phyloP scores from a whole-genome alignment of 2,888 invertebrate genomes.

The Drosophila mayaguana region DNA sequence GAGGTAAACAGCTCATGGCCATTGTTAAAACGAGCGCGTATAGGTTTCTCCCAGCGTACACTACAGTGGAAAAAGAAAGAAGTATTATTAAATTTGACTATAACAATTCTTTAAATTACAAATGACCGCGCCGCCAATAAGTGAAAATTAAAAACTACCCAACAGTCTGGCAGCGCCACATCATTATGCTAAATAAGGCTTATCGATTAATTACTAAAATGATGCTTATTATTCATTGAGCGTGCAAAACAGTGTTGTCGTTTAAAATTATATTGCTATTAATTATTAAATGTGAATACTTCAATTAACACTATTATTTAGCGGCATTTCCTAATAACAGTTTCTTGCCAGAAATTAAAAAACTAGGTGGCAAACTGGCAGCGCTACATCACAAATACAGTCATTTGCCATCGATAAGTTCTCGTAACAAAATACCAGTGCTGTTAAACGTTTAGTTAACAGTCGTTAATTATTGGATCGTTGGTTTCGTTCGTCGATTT shows the following conservation, averaged over 20 bases:
- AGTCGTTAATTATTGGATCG: not conserved
- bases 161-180: not conserved
- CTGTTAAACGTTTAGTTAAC: not conserved
- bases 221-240: too few species aligned
- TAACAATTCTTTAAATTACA: not conserved
- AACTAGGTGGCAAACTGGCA: too few species aligned
- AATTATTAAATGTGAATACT: too few species aligned
- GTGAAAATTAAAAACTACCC: not conserved
- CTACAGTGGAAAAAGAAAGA: constrained; percentile 46
- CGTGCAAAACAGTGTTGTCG: too few species aligned
- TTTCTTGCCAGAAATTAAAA: not conserved
- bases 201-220: constrained; percentile 3
- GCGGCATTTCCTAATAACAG: not conserved
- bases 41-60: constrained; percentile 88
- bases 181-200: not conserved
- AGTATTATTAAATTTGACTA: not conserved
- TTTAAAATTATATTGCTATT: too few species aligned
- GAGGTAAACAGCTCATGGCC: constrained; percentile 90
- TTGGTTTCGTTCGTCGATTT: not conserved
- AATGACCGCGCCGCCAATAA: not conserved
- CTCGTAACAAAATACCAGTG: not conserved
- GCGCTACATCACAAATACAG: too few species aligned
- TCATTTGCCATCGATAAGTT: constrained; percentile 1
- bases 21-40: constrained; percentile 86
- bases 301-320: not conserved